phyloP scores from a whole-genome alignment of 1,140 invertebrate genomes.

The Oryctes rhinoceros region DNA sequence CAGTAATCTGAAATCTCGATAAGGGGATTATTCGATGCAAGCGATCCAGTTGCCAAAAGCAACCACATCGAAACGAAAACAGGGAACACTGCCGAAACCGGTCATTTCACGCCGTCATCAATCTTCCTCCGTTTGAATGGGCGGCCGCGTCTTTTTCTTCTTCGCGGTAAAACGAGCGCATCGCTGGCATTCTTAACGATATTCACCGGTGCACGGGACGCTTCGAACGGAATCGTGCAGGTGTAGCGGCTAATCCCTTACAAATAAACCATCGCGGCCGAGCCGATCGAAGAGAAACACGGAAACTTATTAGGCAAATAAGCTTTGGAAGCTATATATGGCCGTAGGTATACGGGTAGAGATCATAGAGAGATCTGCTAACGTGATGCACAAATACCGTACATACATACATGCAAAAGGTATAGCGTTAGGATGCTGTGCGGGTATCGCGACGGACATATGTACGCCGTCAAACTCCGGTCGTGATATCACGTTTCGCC shows the following conservation, averaged over 20 bases:
- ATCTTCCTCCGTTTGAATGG: not conserved
- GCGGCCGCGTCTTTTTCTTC: not conserved
- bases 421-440: not conserved
- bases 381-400: not conserved
- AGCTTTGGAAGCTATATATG: slow-evolving; percentile 10
- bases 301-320: slow-evolving; percentile 22
- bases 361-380: not conserved
- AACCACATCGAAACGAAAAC: not conserved
- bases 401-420: not conserved
- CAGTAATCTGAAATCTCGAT: slow-evolving; percentile 4
- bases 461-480: not conserved
- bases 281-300: not conserved
- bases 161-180: not conserved
- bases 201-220: too few species aligned
- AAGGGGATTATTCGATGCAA: not conserved
- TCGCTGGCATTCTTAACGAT: not conserved
- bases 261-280: not conserved
- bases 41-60: not conserved
- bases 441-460: not conserved
- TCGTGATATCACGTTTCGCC: slow-evolving; percentile 13
- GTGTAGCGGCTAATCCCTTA: not conserved
- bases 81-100: not conserved
- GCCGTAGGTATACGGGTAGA: not conserved
- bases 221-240: not conserved
- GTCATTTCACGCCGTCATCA: not conserved